phyloP scores from a whole-genome alignment of 2,888 invertebrate genomes.

The Eupithecia subumbrata region DNA sequence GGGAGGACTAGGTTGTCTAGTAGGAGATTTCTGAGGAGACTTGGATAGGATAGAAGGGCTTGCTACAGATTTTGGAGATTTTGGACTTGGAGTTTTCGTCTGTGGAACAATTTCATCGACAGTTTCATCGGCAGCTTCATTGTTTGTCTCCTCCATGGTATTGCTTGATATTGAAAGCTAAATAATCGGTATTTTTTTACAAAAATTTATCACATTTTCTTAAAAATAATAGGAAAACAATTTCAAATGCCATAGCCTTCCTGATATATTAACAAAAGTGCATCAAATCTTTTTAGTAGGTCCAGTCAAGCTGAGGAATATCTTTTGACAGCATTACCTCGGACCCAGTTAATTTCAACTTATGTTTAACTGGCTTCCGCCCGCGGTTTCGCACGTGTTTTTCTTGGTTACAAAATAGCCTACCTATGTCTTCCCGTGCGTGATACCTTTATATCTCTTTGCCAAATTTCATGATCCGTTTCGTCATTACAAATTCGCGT shows the following conservation, averaged over 20 bases:
- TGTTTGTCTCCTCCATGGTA: constrained; percentile 35
- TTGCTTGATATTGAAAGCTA: constrained; percentile 12
- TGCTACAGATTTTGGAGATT: constrained; percentile 10
- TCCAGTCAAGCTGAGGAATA: background rate
- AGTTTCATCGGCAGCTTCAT: constrained; percentile 25
- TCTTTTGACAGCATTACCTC: background rate
- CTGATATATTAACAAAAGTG: constrained; percentile 52
- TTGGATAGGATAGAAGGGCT: constrained; percentile 14
- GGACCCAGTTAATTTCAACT: background rate
- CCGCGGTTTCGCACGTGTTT: background rate
- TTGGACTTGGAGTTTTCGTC: constrained; percentile 16
- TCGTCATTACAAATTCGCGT: too few species aligned
- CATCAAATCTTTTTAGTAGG: constrained; percentile 12
- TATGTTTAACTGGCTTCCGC: background rate
- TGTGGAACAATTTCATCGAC: constrained; percentile 19
- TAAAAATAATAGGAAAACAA: constrained; percentile 24
- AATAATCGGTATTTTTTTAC: constrained; percentile 33
- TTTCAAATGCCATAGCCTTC: constrained; percentile 59
- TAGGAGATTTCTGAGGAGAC: constrained; percentile 21
- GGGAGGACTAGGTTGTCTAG: constrained; percentile 28
- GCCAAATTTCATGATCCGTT: too few species aligned
- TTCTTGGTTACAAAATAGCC: background rate
- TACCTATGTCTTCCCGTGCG: background rate
- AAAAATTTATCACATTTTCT: constrained; percentile 53
- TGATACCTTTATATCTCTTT: background rate